phyloP scores from a whole-genome alignment of 92 coral and sea anemone genomes.

The Zoanthus gigantus region DNA sequence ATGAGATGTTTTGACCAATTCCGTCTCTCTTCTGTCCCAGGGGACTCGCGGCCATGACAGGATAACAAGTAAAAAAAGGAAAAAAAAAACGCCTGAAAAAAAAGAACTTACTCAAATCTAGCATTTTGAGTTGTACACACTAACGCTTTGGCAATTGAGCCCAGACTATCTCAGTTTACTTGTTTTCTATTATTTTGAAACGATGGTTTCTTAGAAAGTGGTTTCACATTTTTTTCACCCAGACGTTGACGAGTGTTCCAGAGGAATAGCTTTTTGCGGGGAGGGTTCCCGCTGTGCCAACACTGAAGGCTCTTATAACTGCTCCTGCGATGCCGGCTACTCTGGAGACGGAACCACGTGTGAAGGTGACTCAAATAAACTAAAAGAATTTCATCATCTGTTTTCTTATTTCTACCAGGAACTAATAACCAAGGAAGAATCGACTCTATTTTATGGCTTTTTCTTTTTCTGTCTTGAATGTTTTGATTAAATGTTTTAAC shows the following conservation, averaged over 20 bases:
- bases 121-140: too few relatives aligned
- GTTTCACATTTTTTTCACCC: not conserved
- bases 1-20: too few relatives aligned
- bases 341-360: conserved; percentile 33
- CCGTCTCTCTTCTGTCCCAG: too few relatives aligned
- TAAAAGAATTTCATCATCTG: not conserved
- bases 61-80: too few relatives aligned
- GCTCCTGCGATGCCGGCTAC: conserved; percentile 22
- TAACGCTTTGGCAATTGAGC: too few relatives aligned
- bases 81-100: too few relatives aligned
- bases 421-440: not conserved
- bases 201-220: not conserved
- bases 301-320: conserved; percentile 24
- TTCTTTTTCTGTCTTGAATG: not conserved
- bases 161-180: too few relatives aligned
- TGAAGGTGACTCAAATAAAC: not conserved
- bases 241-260: conserved; percentile 30
- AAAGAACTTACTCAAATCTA: too few relatives aligned
- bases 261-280: not conserved
- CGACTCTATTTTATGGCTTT: not conserved
- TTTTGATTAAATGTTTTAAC: not conserved
- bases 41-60: too few relatives aligned
- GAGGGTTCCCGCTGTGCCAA: conserved; percentile 32
- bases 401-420: not conserved
- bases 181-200: too few relatives aligned